Percentiles rank a stretch among this genome's conserved stretches.
phyloP scores from a whole-genome alignment of 2,113 vertebrate species.

The Rhinoptilus africanus region DNA sequence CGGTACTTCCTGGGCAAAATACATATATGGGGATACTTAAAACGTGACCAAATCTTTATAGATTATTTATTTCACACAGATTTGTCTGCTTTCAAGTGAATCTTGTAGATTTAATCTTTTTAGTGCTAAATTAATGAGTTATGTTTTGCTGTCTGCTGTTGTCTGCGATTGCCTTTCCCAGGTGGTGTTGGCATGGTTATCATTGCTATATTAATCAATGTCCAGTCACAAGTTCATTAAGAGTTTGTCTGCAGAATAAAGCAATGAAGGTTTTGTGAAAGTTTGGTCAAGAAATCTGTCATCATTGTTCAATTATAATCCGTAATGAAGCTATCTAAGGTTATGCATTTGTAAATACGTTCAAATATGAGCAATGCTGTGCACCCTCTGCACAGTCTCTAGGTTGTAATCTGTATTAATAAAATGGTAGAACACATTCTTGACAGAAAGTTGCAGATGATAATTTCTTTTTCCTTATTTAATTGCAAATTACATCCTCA shows the following conservation, averaged over 20 bases:
- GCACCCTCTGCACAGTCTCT: background rate
- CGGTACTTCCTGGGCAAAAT: rapidly evolving
- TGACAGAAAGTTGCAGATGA: background rate
- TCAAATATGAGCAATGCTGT: background rate
- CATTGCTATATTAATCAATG: background rate
- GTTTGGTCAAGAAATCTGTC: background rate
- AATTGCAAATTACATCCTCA: background rate
- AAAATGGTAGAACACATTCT: background rate
- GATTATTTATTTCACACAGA: background rate
- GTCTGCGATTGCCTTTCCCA: background rate
- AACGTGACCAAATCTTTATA: background rate
- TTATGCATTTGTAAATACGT: rapidly evolving
- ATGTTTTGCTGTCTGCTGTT: background rate
- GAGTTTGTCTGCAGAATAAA: background rate
- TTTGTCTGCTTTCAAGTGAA: background rate
- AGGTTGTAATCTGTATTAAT: background rate
- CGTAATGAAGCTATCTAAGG: background rate
- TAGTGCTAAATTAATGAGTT: background rate
- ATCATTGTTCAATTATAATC: background rate
- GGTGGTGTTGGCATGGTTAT: background rate
- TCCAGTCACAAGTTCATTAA: background rate
- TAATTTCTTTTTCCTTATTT: background rate
- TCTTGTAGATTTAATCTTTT: background rate
- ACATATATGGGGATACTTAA: rapidly evolving
- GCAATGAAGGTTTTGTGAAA: background rate